Evolutionary conservation across 2,797 vertebrate species (phyloP).

Genomic region (Tadarida brasiliensis): DNA sequence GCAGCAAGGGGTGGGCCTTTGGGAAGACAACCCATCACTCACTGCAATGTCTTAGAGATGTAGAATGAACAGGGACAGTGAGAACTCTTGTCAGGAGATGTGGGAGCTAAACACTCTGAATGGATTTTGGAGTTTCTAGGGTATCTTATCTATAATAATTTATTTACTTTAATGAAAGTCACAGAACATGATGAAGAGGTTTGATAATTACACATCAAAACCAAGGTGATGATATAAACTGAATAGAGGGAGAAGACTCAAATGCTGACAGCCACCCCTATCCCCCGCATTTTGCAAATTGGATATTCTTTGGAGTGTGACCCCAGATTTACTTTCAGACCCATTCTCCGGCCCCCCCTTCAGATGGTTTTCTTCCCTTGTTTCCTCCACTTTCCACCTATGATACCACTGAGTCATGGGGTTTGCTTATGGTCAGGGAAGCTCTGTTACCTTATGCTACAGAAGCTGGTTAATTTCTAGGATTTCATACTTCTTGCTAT

Average conservation of each 20-base stretch:
- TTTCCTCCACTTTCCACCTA: not conserved
- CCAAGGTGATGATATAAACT: not conserved
- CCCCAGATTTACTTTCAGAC: not conserved
- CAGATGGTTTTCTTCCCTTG: not conserved
- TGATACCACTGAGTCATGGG: not conserved
- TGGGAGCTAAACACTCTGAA: not conserved
- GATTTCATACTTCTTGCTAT: not conserved
- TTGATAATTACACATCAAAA: not conserved
- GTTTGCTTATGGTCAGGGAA: not conserved
- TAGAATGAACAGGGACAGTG: not conserved
- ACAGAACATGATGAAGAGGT: not conserved
- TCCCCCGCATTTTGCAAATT: not conserved
- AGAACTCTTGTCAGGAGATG: not conserved
- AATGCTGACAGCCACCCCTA: accelerated
- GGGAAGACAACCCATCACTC: not conserved
- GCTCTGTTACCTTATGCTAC: not conserved
- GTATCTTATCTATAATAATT: not conserved
- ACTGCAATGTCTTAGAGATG: not conserved
- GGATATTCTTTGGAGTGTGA: not conserved
- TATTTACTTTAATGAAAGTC: not conserved
- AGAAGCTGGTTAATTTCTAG: not conserved
- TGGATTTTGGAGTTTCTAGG: not conserved
- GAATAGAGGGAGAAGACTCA: not conserved
- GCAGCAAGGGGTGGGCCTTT: not conserved
- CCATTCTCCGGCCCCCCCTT: not conserved